Percentiles rank a stretch among this genome's conserved stretches.
Conservation (phyloP, 2,113 vertebrate species). For the Arothron firmamentum region DNA sequence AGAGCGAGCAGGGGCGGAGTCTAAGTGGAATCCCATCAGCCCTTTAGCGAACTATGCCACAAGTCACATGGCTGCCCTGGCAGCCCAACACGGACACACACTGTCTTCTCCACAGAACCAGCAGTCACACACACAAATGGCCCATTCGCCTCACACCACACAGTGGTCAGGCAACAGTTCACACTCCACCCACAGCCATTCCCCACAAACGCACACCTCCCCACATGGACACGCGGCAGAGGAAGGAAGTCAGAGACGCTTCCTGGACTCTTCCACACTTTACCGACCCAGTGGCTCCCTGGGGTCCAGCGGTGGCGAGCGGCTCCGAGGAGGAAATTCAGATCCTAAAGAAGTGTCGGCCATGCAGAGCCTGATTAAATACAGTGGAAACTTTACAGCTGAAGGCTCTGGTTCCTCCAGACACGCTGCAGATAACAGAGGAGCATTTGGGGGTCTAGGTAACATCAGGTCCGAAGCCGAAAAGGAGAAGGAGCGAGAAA, state of each 20-base stretch:
- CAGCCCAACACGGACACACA: constrained; percentile 84
- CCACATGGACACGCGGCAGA: constrained; percentile 82
- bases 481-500: constrained; percentile 31
- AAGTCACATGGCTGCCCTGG: constrained; percentile 89
- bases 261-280: constrained; percentile 77
- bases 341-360: constrained; percentile 82
- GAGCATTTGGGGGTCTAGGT: constrained; percentile 89
- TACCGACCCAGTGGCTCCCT: constrained; percentile 63
- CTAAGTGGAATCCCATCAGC: constrained; percentile 91
- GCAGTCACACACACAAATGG: constrained; percentile 33
- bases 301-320: constrained; percentile 35
- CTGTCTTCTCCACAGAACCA: constrained; percentile 55
- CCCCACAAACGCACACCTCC: constrained; percentile 59
- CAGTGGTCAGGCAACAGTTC: constrained; percentile 41
- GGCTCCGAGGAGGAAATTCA: constrained; percentile 23
- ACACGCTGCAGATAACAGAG: constrained; percentile 78
- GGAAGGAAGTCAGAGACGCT: constrained; percentile 84
- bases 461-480: constrained; percentile 77
- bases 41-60: constrained; percentile 86
- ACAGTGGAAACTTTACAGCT: constrained; percentile 90
- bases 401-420: constrained; percentile 74
- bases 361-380: constrained; percentile 98
- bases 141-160: constrained; percentile 42
- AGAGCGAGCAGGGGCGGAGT: constrained; percentile 75
- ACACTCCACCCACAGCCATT: constrained; percentile 52